phyloP scores from a whole-genome alignment of 2,888 invertebrate genomes.

The Drosophila paramelanica region DNA sequence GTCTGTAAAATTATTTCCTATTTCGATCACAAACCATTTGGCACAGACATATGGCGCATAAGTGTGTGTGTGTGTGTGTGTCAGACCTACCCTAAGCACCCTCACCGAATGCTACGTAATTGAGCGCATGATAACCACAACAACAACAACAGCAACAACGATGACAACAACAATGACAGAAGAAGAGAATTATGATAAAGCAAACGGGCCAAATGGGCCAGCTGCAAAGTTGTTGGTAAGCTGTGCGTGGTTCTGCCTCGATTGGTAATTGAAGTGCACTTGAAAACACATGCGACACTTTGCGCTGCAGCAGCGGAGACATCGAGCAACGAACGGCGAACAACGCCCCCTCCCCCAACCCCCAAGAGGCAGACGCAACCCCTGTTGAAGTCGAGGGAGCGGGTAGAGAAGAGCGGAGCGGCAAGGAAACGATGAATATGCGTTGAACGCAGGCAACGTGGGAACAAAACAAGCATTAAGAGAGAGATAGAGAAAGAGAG shows the following conservation, averaged over 20 bases:
- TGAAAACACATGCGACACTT: conserved; percentile 81
- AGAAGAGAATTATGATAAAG: conserved; percentile 26
- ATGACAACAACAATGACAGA: not conserved
- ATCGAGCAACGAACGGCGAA: conserved; percentile 10
- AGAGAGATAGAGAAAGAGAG: not conserved
- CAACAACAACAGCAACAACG: conserved; percentile 17
- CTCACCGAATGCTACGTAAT: conserved; percentile 46
- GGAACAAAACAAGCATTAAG: conserved; percentile 5
- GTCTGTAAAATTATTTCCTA: no score
- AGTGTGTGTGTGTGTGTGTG: conserved; percentile 8
- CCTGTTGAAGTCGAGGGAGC: conserved; percentile 4
- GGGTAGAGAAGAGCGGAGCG: not conserved
- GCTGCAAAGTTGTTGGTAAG: conserved; percentile 37
- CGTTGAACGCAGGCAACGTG: conserved; percentile 17
- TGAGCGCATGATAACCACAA: conserved; percentile 66
- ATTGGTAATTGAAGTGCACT: conserved; percentile 78
- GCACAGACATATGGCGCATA: conserved; percentile 20
- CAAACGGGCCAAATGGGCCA: conserved; percentile 35
- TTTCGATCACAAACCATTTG: conserved; percentile 26
- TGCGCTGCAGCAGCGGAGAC: conserved; percentile 31
- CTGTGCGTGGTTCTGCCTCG: conserved; percentile 14
- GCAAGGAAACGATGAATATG: conserved; percentile 5
- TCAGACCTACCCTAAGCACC: conserved; percentile 50
- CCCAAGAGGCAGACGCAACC: conserved; percentile 6
- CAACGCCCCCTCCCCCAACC: conserved; percentile 23